A percentile compares a stretch with the other conserved stretches of the same genome.
These are phyloP conservation scores for Enteromius afrohamiltoni DNA, from an alignment of 2,797 vertebrate species.

Conservation along the genomic window DNA sequence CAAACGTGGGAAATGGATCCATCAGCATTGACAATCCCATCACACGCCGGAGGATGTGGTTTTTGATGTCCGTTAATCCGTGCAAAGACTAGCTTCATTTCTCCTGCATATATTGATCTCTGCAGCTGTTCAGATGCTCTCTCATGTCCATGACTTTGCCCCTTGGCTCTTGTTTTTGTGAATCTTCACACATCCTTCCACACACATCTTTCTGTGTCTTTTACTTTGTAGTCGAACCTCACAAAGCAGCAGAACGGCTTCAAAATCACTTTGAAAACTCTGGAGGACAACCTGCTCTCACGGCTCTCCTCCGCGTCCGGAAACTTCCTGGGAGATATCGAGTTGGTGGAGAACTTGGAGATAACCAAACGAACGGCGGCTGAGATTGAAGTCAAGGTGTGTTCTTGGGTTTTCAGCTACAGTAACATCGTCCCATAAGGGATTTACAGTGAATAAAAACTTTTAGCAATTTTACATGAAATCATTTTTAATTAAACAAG, in stretches of 20 bases:
- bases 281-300: conserved; percentile 93
- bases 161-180: conserved; percentile 25
- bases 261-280: conserved; percentile 94
- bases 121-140: conserved; percentile 65
- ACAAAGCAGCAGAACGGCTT: conserved; percentile 95
- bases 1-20: conserved; percentile 52
- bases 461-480: too few species aligned
- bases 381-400: conserved; percentile 91
- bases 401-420: not conserved
- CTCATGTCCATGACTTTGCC: conserved; percentile 49
- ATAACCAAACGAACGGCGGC: conserved; percentile 90
- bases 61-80: conserved; percentile 68
- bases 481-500: too few species aligned
- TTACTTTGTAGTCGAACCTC: conserved; percentile 84
- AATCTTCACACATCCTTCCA: not conserved
- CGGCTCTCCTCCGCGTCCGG: conserved; percentile 91
- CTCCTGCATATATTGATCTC: conserved; percentile 69
- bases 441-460: not conserved
- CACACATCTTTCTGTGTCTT: conserved; percentile 39
- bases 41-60: conserved; percentile 56
- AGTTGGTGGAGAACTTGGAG: conserved; percentile 93
- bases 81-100: conserved; percentile 49
- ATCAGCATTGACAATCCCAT: conserved; percentile 55
- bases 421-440: not conserved
- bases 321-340: conserved; percentile 91